Conservation (phyloP, 1,140 invertebrate species). For the Bombyx mandarina region DNA sequence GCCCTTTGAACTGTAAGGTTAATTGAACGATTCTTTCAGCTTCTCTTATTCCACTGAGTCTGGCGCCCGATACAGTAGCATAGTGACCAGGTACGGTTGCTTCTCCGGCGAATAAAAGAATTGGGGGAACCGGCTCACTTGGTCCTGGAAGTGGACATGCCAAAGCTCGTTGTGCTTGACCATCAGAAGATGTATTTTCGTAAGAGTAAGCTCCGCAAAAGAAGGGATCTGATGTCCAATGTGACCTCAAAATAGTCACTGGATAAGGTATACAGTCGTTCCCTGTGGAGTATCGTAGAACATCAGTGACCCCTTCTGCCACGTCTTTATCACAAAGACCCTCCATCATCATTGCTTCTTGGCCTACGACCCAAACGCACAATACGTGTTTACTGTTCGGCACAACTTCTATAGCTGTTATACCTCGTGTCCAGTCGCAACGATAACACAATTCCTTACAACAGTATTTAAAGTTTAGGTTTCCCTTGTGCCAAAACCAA, state of each 20-base stretch:
- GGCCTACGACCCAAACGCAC: conserved; percentile 72
- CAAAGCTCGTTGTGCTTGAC: conserved; percentile 73
- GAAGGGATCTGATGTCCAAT: conserved; percentile 75
- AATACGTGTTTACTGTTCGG: conserved; percentile 76
- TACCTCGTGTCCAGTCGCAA: conserved; percentile 78
- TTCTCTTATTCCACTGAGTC: conserved; percentile 75
- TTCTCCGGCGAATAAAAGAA: conserved; percentile 86
- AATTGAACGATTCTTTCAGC: conserved; percentile 78
- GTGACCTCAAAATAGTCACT: conserved; percentile 73
- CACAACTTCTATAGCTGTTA: conserved; percentile 72
- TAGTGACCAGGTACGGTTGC: conserved; percentile 75
- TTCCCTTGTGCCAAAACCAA: conserved; percentile 76
- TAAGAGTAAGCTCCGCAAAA: conserved; percentile 78
- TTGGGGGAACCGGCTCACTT: conserved; percentile 56
- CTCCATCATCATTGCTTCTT: conserved; percentile 81
- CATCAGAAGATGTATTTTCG: conserved; percentile 65
- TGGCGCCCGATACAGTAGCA: conserved; percentile 82
- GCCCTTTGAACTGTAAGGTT: conserved; percentile 72
- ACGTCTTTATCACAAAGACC: conserved; percentile 75
- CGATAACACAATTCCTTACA: conserved; percentile 68
- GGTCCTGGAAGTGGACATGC: conserved; percentile 74
- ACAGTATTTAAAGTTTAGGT: conserved; percentile 73
- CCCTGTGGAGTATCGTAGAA: conserved; percentile 74
- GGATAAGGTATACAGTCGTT: conserved; percentile 75
- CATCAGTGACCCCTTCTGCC: conserved; percentile 73